Base-by-base conservation (phyloP, 2,797 vertebrate genomes). In the Karalla daura region DNA sequence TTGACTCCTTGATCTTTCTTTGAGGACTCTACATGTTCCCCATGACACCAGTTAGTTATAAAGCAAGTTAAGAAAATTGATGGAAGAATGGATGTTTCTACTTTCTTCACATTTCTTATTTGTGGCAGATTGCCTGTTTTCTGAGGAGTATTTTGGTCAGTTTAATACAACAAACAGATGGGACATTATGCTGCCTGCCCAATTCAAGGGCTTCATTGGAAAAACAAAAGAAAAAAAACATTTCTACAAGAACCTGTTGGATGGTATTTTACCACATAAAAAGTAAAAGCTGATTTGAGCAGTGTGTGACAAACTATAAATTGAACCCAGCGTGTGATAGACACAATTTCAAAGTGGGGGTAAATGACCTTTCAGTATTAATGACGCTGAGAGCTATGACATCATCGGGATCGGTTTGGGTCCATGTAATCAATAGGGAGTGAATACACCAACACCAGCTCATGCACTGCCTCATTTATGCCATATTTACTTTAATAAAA, bases 341-440 rank as follows among this genome's bases (percentile, higher is more conserved):
- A 88, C 78, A 82, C 12, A 40, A 79, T 46, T 63, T 71, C 66
- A 70, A 70, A 73, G 66, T 54, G 35, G 61, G 17, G 74, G 73
- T n/a, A 85, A 86, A 86, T 88, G 45, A 84, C 86, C 86, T 88
- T 87, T 88, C 83, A 86, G 50, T 85, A 80, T 85, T 82, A 88
- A 87, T 89, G 84, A 82, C 63, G 61, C 76, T 24, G 53, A 80
- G 76, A 83, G 63, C 65, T 53, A 51, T 88, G 75, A 85, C 78
- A 85, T 88, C 85, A 86, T 76, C 55, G 51, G 33, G 70, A 51
- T 52, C 74, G 71, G 71, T 76, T 78, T 62, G 67, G 63, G 49
- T 65, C 52, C 32, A 55, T 49, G 64, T 76, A 63, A 78, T 76
- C 49, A 40, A 62, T 32, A n/a, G 75, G 66, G 70, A 63, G 68